These are phyloP conservation scores for Arrhamphus sclerolepis DNA, from an alignment of 2,797 vertebrate species.

Conservation along the genomic window DNA sequence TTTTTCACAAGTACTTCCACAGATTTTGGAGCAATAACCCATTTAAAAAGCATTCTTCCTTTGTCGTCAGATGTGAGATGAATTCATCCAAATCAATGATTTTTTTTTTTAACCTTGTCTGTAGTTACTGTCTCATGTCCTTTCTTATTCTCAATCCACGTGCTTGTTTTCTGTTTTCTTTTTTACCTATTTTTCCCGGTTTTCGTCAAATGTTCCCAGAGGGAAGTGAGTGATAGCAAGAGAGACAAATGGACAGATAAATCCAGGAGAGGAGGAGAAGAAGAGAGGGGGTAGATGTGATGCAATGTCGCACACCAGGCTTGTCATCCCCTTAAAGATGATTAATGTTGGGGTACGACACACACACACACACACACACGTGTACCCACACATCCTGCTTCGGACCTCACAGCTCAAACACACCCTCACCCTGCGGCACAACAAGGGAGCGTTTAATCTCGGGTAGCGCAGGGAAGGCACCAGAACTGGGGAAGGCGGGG, in stretches of 20 bases:
- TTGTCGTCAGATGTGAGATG: too few species aligned
- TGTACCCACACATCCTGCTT: conserved; percentile 32
- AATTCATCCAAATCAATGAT: too few species aligned
- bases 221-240: conserved; percentile 86
- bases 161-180: conserved; percentile 16
- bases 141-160: conserved; percentile 28
- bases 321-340: conserved; percentile 99
- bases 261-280: conserved; percentile 76
- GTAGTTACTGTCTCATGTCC: conserved; percentile 3
- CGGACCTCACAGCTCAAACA: conserved; percentile 66
- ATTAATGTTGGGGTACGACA: conserved; percentile 94
- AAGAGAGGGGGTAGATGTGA: conserved; percentile 52
- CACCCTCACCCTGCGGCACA: conserved; percentile 43
- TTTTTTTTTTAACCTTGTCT: too few species aligned
- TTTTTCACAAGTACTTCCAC: too few species aligned
- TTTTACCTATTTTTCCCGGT: conserved; percentile 38
- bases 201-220: conserved; percentile 62
- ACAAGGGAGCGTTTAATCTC: conserved; percentile 89
- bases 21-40: too few species aligned
- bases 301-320: conserved; percentile 78
- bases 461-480: conserved; percentile 71
- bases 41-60: too few species aligned
- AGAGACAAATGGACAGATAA: conserved; percentile 86
- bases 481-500: conserved; percentile 30
- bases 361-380: conserved; percentile 37